These are phyloP conservation scores for Cariama cristata DNA, from an alignment of 2,113 vertebrate genomes.

Conservation along the genomic window DNA sequence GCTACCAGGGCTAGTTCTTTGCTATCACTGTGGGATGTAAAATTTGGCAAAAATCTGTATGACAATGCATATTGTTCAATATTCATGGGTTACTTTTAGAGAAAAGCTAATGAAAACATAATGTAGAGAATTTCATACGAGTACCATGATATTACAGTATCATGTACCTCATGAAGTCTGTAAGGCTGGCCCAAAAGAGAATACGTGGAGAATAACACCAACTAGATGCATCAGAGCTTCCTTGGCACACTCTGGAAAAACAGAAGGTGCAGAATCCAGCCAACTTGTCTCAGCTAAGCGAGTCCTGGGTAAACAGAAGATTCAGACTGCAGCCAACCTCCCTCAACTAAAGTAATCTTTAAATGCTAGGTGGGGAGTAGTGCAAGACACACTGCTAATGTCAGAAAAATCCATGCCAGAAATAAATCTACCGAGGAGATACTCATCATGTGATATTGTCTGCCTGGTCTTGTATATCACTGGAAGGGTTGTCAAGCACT, in stretches of 20 bases:
- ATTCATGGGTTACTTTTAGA: not conserved
- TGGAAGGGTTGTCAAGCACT: too few relatives aligned
- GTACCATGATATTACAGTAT: not conserved
- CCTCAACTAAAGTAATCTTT: not conserved
- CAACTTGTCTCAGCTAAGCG: not conserved
- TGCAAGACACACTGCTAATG: not conserved
- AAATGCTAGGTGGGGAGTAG: not conserved
- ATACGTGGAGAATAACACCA: not conserved
- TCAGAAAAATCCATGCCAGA: slow-evolving; percentile 15
- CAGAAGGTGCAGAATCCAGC: slow-evolving; percentile 27
- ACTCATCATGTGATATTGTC: not conserved
- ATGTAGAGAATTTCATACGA: not conserved
- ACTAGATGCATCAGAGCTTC: not conserved
- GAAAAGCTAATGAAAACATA: not conserved
- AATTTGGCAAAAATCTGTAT: not conserved
- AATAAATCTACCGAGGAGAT: slow-evolving; percentile 28
- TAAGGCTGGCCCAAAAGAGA: not conserved
- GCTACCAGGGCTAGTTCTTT: not conserved
- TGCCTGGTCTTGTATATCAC: not conserved
- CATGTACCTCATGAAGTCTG: not conserved
- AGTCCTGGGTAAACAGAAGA: slow-evolving; percentile 42
- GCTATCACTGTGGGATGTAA: not conserved
- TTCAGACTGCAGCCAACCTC: slow-evolving; percentile 14
- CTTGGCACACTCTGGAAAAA: not conserved
- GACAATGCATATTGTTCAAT: not conserved